These are phyloP conservation scores for Urechis unicinctus DNA, from an alignment of 2,888 invertebrate species.

Conservation along the genomic window DNA sequence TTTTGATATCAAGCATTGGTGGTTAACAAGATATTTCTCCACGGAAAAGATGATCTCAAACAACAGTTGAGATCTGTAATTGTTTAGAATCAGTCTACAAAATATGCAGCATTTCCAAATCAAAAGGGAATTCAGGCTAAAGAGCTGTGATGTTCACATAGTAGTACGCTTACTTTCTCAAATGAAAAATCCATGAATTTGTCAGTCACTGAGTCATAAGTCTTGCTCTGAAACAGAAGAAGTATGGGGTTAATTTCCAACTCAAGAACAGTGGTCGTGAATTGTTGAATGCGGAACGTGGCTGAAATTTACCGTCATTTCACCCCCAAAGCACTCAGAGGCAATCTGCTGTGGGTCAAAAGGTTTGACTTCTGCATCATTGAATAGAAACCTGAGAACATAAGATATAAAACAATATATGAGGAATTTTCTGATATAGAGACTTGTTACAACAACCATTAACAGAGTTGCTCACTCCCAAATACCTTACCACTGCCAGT, in stretches of 20 bases:
- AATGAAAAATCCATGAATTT: slow-evolving; percentile 97
- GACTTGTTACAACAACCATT: no score
- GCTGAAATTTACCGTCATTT: slow-evolving; percentile 72
- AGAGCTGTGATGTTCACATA: no score
- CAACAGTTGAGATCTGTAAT: no score
- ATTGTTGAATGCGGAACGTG: background rate
- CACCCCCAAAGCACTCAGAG: slow-evolving; percentile 93
- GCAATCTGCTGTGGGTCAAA: slow-evolving; percentile 93
- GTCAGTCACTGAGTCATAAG: slow-evolving; percentile 91
- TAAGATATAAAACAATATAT: background rate
- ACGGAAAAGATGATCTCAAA: no score
- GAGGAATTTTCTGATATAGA: no score
- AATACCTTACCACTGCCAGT: background rate
- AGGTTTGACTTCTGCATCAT: slow-evolving; percentile 62
- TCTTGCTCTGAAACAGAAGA: slow-evolving; percentile 71
- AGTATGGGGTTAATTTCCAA: no score
- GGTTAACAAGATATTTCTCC: no score
- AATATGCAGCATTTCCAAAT: no score
- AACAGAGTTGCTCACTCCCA: no score
- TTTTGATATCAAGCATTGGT: no score
- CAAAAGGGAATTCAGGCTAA: no score
- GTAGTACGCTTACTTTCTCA: slow-evolving; percentile 75
- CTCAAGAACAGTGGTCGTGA: background rate
- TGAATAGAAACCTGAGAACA: slow-evolving; percentile 45
- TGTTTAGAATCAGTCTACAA: no score